phyloP scores from a whole-genome alignment of 2,888 invertebrate species.

The Calameuta pallipes region DNA sequence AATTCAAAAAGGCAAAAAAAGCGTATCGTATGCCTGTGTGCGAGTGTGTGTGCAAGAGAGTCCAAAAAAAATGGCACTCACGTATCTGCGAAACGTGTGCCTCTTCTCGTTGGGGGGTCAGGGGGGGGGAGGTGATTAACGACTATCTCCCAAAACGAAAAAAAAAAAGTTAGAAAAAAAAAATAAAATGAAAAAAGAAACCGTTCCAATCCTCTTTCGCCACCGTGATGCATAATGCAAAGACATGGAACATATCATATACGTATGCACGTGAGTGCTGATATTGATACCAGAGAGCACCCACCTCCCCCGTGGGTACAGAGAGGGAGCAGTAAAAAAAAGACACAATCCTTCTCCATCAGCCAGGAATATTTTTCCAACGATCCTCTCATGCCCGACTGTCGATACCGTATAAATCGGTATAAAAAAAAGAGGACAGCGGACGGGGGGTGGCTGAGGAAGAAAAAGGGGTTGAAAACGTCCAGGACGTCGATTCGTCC shows the following conservation, averaged over 20 bases:
- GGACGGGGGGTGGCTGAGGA: too few species aligned
- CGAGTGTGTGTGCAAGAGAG: not conserved
- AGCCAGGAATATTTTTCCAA: not conserved
- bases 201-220: too few species aligned
- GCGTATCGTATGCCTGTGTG: not conserved
- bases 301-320: not conserved
- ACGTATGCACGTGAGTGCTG: not conserved
- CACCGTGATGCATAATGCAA: not conserved
- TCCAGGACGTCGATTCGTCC: conserved; percentile 1
- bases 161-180: not conserved
- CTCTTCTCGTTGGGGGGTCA: not conserved
- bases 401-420: too few species aligned
- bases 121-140: not conserved
- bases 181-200: not conserved
- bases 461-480: not conserved
- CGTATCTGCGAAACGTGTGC: not conserved
- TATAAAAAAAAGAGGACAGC: not conserved
- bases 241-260: not conserved
- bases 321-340: not conserved
- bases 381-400: not conserved
- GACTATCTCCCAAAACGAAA: not conserved
- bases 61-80: not conserved
- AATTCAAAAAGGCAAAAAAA: not conserved
- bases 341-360: not conserved
- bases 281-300: not conserved